Conservation (phyloP, 2,888 invertebrate genomes). For the Microctonus hyperodae region DNA sequence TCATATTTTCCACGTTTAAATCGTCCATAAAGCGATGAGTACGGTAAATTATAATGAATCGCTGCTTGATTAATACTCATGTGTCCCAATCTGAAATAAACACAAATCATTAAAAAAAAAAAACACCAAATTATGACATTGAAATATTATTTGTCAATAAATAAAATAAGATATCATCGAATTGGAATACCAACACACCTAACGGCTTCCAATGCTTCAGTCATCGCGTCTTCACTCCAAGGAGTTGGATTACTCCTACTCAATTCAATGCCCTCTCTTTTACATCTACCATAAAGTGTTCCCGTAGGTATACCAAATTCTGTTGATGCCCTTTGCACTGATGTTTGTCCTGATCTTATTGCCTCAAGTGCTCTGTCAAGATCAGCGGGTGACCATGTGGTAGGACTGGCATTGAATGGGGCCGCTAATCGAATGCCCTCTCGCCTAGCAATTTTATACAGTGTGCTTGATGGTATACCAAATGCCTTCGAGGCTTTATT, state of each 20-base stretch:
- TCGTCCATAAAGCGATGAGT: conserved; percentile 87
- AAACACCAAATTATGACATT: conserved; percentile 24
- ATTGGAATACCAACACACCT: conserved; percentile 66
- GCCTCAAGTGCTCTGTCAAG: conserved; percentile 82
- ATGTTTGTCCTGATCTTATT: conserved; percentile 80
- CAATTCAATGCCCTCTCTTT: conserved; percentile 87
- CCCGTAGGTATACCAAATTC: conserved; percentile 90
- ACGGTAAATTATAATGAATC: conserved; percentile 89
- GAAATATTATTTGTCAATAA: not conserved
- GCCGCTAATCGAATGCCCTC: conserved; percentile 89
- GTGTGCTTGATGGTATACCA: conserved; percentile 88
- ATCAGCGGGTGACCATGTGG: conserved; percentile 86
- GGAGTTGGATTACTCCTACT: conserved; percentile 90
- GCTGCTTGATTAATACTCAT: conserved; percentile 95
- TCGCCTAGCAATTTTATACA: conserved; percentile 89
- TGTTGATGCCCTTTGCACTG: conserved; percentile 85
- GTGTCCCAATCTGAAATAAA: conserved; percentile 76
- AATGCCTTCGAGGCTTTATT: conserved; percentile 92
- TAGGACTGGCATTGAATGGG: conserved; percentile 90
- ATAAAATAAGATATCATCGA: conserved; percentile 3
- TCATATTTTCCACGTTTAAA: conserved; percentile 89
- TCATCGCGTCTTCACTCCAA: conserved; percentile 94
- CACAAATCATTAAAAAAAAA: conserved; percentile 9
- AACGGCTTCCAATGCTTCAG: conserved; percentile 87
- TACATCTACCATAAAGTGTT: conserved; percentile 87